A percentile compares a stretch with the other conserved stretches of the same genome.
These are phyloP conservation scores for Agrotis puta DNA, from an alignment of 2,888 invertebrate genomes.

Conservation along the genomic window DNA sequence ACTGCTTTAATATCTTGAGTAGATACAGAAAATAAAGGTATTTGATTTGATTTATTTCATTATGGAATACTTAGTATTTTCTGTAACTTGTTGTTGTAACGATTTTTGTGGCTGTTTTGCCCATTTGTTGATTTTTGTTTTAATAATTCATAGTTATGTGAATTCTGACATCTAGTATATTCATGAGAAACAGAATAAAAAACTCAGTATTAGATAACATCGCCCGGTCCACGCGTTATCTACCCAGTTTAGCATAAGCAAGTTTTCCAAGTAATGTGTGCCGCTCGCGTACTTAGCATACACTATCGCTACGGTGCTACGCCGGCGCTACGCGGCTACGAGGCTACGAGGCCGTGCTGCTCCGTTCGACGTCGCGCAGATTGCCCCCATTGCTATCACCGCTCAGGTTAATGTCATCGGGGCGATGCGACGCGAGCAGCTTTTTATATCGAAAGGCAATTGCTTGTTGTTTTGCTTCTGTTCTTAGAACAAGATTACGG, in stretches of 20 bases:
- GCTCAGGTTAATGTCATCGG: constrained; percentile 50
- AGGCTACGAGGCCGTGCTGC: constrained; percentile 39
- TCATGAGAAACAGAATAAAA: background rate
- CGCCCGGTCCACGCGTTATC: background rate
- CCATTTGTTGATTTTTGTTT: too few species aligned
- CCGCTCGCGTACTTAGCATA: constrained; percentile 60
- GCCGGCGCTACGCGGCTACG: constrained; percentile 18
- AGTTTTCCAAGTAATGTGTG: constrained; percentile 51
- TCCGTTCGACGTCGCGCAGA: constrained; percentile 32
- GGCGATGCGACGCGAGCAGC: constrained; percentile 23
- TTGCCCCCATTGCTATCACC: constrained; percentile 49
- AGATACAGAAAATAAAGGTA: too few species aligned
- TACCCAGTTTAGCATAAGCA: constrained; percentile 15
- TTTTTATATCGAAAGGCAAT: constrained; percentile 40
- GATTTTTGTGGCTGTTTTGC: too few species aligned
- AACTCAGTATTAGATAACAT: background rate
- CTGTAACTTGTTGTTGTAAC: too few species aligned
- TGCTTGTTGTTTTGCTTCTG: constrained; percentile 34
- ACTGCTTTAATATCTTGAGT: too few species aligned
- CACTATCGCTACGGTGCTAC: constrained; percentile 49
- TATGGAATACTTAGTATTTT: too few species aligned
- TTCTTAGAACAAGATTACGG: constrained; percentile 44
- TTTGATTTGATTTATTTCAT: too few species aligned
- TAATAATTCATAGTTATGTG: too few species aligned
- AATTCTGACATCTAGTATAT: too few species aligned